Base-by-base conservation (phyloP, 2,797 vertebrate genomes). In the Neosalanx taihuensis region DNA sequence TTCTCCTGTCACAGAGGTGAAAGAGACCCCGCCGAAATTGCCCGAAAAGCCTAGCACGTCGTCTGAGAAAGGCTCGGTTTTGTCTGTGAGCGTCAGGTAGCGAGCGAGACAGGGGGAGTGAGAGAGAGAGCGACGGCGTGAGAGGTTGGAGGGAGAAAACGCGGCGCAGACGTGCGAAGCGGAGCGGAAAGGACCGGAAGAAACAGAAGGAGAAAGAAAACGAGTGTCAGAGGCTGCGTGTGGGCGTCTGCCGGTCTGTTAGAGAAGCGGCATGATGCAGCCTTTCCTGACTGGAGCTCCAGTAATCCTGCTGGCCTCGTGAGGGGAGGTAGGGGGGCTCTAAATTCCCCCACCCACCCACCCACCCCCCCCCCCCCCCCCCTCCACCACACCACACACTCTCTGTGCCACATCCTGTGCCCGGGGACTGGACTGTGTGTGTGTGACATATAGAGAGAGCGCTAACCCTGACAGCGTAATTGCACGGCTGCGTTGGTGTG, bases 391-490 rank as follows among this genome's bases (percentile, higher is more conserved):
- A 26, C 23, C 23, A 26, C 79, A 57, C 75, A 76, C 75, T 78
- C 61, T 73, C n/a, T 75, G 81, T 67, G 74, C 81, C 78, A 76
- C 0, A 33, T 70, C 46, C 82, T 81, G 72, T 60, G 26, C 23
- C 20, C 23, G 26, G 6, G 23, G 23, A 6, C 3, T 29, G 68
- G 75, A 63, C 70, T 75, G 59, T 76, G 4, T 35, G 49, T 63
- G 41, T 71, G 62, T 17, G 7, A 6, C 4, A 23, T 17, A 13
- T 0, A 30, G 33, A 41, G 41, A 13, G 20, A 26, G 64, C 3
- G 37, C 18, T 23, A 20, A 10, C 76, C 72, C 72, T 89, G 88
- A 90, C 87, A 90, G 85, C 76, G 84, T 88, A 89, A 90, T 91
- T 87, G 85, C 86, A 82, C 77, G 71, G 72, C 23, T 31, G 62